Percentiles rank a stretch among this genome's conserved stretches.
phyloP scores from a whole-genome alignment of 2,888 invertebrate genomes.

The Itoplectis maculator region DNA sequence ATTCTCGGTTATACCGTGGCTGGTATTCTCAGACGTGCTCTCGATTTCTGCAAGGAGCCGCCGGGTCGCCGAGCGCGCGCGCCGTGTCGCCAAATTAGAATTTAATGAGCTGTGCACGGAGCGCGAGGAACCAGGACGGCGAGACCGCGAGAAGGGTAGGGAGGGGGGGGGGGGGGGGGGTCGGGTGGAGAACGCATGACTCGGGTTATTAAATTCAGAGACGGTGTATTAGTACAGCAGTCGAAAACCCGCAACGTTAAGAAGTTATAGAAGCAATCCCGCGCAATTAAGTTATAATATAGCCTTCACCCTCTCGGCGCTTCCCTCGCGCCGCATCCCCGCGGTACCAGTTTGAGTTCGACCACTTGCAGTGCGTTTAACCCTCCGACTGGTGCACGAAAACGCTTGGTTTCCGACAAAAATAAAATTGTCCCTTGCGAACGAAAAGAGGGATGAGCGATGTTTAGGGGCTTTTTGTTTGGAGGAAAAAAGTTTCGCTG shows the following conservation, averaged over 20 bases:
- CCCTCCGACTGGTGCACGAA: not conserved
- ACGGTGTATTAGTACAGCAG: slow-evolving; percentile 4
- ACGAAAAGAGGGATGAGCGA: too few relatives aligned
- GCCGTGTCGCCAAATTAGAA: slow-evolving; percentile 60
- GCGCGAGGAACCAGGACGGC: slow-evolving; percentile 8
- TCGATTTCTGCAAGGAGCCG: slow-evolving; percentile 45
- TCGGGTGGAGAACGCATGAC: slow-evolving; percentile 28
- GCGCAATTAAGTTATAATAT: slow-evolving; percentile 21
- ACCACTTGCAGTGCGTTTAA: not conserved
- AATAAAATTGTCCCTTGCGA: too few relatives aligned
- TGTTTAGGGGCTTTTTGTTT: too few relatives aligned
- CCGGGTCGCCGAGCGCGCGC: slow-evolving; percentile 16
- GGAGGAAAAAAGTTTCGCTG: too few relatives aligned
- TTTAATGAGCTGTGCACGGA: slow-evolving; percentile 52
- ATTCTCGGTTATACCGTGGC: slow-evolving; percentile 36
- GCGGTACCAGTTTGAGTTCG: too few relatives aligned
- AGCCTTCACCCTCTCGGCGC: not conserved
- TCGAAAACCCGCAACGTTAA: slow-evolving; percentile 14
- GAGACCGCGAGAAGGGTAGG: slow-evolving; percentile 14
- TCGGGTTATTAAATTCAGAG: slow-evolving; percentile 52
- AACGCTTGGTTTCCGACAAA: too few relatives aligned
- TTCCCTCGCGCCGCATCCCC: not conserved
- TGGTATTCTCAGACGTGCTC: slow-evolving; percentile 58
- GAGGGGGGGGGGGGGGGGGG: slow-evolving; percentile 1
- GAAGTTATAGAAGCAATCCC: slow-evolving; percentile 28